Evolutionary conservation across 2,888 invertebrate genomes (phyloP).

Genomic region (Phyllotreta striolata): DNA sequence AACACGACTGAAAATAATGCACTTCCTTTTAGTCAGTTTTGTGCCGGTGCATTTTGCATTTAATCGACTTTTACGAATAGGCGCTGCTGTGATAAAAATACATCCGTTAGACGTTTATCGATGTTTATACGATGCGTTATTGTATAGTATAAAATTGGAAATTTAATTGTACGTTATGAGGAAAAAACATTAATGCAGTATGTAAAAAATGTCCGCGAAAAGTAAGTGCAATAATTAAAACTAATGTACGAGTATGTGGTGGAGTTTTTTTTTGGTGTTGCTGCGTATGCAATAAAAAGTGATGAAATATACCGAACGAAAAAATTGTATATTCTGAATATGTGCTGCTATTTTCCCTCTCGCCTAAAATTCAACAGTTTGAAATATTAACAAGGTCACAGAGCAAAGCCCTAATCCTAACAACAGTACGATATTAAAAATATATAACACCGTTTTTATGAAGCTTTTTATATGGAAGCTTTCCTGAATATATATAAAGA

Average conservation of each 20-base stretch:
- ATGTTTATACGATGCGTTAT: no score
- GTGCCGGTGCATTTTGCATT: no score
- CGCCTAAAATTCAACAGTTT: constrained; percentile 18
- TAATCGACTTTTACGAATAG: no score
- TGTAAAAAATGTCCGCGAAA: constrained; percentile 13
- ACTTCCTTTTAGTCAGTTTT: constrained; percentile 8
- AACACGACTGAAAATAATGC: constrained; percentile 13
- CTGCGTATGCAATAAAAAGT: constrained; percentile 18
- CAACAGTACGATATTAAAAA: constrained; percentile 28
- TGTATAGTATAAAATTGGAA: no score
- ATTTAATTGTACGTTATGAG: no score
- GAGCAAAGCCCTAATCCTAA: constrained; percentile 24
- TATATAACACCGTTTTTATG: constrained; percentile 24
- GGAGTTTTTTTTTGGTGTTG: constrained; percentile 12
- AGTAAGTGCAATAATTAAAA: constrained; percentile 27
- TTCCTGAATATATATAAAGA: constrained; percentile 13
- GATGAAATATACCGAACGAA: constrained; percentile 25
- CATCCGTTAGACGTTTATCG: no score
- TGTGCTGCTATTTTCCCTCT: constrained; percentile 8
- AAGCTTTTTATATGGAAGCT: constrained; percentile 18
- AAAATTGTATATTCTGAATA: constrained; percentile 21
- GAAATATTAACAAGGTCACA: constrained; percentile 31
- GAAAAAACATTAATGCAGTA: constrained; percentile 6
- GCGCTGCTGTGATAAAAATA: no score
- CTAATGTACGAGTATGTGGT: constrained; percentile 7